These are phyloP conservation scores for Stenchaetothrips biformis DNA, from an alignment of 2,888 invertebrate species.

Conservation along the genomic window DNA sequence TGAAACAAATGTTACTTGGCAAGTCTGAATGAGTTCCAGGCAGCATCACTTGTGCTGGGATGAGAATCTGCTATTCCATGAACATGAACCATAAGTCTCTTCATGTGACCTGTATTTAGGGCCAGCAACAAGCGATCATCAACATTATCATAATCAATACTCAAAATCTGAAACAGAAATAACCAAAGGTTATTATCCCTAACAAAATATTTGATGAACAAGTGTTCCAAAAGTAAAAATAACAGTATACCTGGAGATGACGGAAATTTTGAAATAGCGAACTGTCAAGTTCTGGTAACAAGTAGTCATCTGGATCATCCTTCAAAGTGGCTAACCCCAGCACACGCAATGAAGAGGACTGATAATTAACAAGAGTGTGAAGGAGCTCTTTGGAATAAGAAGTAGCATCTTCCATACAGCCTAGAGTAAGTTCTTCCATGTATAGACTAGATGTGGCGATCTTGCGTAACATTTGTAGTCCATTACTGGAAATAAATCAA, in stretches of 20 bases:
- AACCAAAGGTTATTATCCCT: slow-evolving; percentile 26
- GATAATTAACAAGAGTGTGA: slow-evolving; percentile 46
- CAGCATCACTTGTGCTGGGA: slow-evolving; percentile 57
- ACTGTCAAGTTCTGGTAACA: slow-evolving; percentile 53
- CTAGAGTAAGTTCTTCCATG: slow-evolving; percentile 51
- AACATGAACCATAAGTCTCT: slow-evolving; percentile 62
- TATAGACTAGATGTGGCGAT: slow-evolving; percentile 48
- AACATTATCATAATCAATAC: slow-evolving; percentile 55
- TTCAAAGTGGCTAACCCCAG: slow-evolving; percentile 68
- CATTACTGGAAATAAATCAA: slow-evolving; percentile 37
- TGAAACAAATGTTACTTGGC: slow-evolving; percentile 38
- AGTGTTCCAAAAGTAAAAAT: slow-evolving; percentile 38
- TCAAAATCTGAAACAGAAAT: slow-evolving; percentile 46
- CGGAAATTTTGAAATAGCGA: slow-evolving; percentile 56
- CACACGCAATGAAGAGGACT: slow-evolving; percentile 55
- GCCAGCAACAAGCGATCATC: slow-evolving; percentile 50
- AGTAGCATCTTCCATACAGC: slow-evolving; percentile 53
- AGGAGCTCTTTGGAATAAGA: slow-evolving; percentile 47
- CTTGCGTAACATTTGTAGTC: slow-evolving; percentile 45
- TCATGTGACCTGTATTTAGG: slow-evolving; percentile 47
- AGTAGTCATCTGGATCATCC: slow-evolving; percentile 65
- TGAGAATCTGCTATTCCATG: slow-evolving; percentile 62
- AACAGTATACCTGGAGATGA: slow-evolving; percentile 50
- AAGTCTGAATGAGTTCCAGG: slow-evolving; percentile 51
- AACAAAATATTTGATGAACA: background rate